Evolutionary conservation across 2,797 vertebrate species (phyloP).

Genomic region (Squalus acanthias): DNA sequence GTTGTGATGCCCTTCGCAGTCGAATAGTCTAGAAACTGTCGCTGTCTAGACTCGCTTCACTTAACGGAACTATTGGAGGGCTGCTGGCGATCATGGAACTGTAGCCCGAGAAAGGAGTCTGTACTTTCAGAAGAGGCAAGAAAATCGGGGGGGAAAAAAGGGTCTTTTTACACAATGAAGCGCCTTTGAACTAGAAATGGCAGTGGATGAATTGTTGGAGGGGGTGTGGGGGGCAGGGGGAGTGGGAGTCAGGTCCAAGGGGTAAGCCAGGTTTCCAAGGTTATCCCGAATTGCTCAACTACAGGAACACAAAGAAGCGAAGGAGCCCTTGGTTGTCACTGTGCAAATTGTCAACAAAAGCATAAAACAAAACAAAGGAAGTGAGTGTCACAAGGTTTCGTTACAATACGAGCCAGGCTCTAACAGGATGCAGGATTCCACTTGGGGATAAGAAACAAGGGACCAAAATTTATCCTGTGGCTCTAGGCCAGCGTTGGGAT

Average conservation of each 20-base stretch:
- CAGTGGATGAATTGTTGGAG: background rate
- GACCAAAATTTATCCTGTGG: constrained; percentile 13
- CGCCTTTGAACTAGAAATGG: background rate
- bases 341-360: background rate
- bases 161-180: background rate
- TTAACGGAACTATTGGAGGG: background rate
- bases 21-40: background rate
- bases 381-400: background rate
- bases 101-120: background rate
- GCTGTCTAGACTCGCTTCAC: background rate
- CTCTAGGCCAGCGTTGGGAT: background rate
- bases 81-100: background rate
- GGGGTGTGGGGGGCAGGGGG: background rate
- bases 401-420: background rate
- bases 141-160: background rate
- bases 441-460: background rate
- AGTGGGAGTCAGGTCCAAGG: too few species aligned
- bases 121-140: background rate
- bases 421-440: constrained; percentile 11
- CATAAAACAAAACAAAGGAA: constrained; percentile 4
- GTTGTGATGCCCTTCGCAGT: background rate
- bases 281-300: background rate
- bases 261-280: background rate
- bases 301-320: background rate
- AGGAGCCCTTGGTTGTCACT: background rate